Conservation (phyloP, 2,797 vertebrate genomes). For the Melanogrammus aeglefinus region DNA sequence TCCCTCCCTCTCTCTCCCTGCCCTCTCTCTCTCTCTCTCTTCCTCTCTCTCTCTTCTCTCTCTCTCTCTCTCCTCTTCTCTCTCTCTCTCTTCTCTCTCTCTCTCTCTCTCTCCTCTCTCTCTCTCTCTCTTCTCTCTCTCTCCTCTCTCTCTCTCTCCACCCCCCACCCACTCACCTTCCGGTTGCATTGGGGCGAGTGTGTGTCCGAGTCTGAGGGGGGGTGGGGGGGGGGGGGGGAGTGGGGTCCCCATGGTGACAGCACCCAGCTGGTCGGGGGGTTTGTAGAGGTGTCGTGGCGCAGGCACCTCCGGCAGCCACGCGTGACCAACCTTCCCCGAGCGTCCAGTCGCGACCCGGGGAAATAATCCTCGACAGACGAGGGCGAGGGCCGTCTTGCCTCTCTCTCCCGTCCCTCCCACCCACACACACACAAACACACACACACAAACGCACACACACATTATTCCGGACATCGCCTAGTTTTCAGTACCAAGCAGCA, state of each 20-base stretch:
- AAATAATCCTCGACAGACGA: conserved; percentile 68
- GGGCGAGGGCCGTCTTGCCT: conserved; percentile 54
- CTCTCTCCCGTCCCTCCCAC: conserved; percentile 22
- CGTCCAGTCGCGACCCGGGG: conserved; percentile 50
- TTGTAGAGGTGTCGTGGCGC: conserved; percentile 55
- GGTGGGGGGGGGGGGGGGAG: conserved; percentile 40
- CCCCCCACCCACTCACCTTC: no score
- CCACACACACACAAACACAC: not conserved
- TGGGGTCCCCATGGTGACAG: conserved; percentile 51
- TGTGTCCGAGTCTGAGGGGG: conserved; percentile 43
- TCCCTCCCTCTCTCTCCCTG: not conserved
- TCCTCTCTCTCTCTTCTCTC: no score
- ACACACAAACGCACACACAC: conserved; percentile 28
- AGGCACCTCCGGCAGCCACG: conserved; percentile 59
- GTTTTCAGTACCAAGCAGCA: conserved; percentile 40
- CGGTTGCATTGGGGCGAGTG: conserved; percentile 35
- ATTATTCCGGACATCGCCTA: conserved; percentile 14
- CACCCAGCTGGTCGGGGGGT: conserved; percentile 61
- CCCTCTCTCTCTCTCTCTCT: not conserved
- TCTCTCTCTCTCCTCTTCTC: no score
- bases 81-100: no score
- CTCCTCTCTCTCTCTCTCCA: no score
- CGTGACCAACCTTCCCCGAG: conserved; percentile 56
- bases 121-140: conserved; percentile 5
- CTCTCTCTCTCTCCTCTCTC: no score